Conservation (phyloP, 1,140 invertebrate species). For the Cyrtorhinus lividipennis region DNA sequence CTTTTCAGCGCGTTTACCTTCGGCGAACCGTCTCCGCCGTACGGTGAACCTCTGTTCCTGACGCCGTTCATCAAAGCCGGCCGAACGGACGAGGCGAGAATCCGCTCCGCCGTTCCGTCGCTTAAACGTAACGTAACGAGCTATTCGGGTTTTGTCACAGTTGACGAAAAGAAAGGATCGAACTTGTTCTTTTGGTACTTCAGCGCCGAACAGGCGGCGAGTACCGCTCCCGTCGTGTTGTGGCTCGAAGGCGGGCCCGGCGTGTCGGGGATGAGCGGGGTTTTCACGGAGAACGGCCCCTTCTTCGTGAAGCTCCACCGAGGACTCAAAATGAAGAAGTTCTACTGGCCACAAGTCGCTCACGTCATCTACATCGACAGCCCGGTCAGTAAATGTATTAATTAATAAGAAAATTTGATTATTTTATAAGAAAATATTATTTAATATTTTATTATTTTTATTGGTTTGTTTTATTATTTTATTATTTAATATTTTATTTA, state of each 20-base stretch:
- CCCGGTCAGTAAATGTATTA: conserved; percentile 68
- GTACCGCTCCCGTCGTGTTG: conserved; percentile 41
- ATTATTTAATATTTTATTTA: too few relatives aligned
- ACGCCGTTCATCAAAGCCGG: conserved; percentile 21
- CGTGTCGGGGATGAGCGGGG: conserved; percentile 57
- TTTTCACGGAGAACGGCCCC: conserved; percentile 56
- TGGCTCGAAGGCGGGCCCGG: conserved; percentile 82
- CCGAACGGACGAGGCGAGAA: conserved; percentile 15
- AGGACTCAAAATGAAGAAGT: conserved; percentile 43
- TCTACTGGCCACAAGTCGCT: conserved; percentile 56
- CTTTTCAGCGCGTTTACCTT: too few relatives aligned
- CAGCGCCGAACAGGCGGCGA: conserved; percentile 34
- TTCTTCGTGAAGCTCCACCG: conserved; percentile 29
- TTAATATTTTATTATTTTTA: too few relatives aligned
- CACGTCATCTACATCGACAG: conserved; percentile 76
- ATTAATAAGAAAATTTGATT: conserved; percentile 45
- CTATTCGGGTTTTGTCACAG: conserved; percentile 54
- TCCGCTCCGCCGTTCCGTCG: conserved; percentile 16
- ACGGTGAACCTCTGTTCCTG: conserved; percentile 20
- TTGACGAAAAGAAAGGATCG: conserved; percentile 46
- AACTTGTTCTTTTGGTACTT: conserved; percentile 71
- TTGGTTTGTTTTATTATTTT: too few relatives aligned
- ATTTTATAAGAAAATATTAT: conserved; percentile 73
- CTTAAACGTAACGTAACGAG: conserved; percentile 8
- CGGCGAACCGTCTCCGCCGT: background rate